Conservation (phyloP, 2,797 vertebrate genomes). For the Coilia nasus region DNA sequence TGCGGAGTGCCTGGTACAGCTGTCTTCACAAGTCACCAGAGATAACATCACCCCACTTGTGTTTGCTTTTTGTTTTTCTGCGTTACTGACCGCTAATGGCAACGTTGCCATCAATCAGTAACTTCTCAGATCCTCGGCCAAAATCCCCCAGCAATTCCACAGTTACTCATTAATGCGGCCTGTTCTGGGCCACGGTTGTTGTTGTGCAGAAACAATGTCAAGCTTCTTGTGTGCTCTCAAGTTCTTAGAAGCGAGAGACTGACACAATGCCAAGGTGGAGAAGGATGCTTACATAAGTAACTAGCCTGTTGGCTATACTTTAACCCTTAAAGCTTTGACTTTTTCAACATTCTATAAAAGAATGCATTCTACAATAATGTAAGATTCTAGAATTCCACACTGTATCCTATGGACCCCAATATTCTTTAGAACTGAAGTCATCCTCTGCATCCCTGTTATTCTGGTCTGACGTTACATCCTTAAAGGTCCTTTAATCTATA, state of each 20-base stretch:
- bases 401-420: too few species aligned
- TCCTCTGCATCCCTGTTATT: too few species aligned
- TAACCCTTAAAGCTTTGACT: too few species aligned
- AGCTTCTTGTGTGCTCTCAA: neutral
- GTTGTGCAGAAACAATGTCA: neutral
- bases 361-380: too few species aligned
- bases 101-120: neutral
- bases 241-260: neutral
- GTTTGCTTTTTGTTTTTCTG: neutral
- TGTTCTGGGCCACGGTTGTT: neutral
- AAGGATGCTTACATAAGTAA: neutral
- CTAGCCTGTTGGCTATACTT: neutral
- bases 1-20: neutral
- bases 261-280: neutral
- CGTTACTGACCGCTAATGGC: neutral
- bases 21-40: neutral
- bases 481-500: neutral
- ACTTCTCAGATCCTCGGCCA: neutral
- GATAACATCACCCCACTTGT: neutral
- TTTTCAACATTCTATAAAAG: too few species aligned
- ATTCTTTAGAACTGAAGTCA: too few species aligned
- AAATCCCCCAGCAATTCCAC: neutral
- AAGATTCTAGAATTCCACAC: too few species aligned
- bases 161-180: neutral
- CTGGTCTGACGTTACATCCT: too few species aligned